Evolutionary conservation across 2,797 vertebrate species (phyloP), one percentile per base, ranked within the genome.

Genomic region (Rachycentron canadum): DNA sequence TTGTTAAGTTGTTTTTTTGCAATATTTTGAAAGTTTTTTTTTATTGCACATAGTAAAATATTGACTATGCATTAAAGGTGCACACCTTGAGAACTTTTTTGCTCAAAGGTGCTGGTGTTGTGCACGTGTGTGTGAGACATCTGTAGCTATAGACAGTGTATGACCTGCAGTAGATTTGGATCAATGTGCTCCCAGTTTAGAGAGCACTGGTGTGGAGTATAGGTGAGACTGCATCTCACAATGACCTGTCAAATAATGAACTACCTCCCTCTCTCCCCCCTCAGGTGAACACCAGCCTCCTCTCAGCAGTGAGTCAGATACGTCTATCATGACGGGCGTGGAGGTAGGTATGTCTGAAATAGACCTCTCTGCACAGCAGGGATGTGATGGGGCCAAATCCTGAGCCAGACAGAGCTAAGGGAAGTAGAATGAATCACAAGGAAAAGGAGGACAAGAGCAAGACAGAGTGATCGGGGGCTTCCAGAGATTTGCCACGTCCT

Each of bases 261-360:
- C 79, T 2, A n/a, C 57, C 7, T 47, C 45, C 63, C 1, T 75
- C 25, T 73, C 71, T 62, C 83, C n/a, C 83, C 76, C 84, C 90
- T 76, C 93, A 99, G 98, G 96, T 93, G 97, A 98, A 76, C 96
- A 96, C 82, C 97, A 97, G 85, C 95, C 95, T 53, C 95, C 96
- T 0, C 91, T 97, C 80, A 98, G 97, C 96, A 98, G 97, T 12
- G 96, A 96, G 78, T 97, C 97, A 0, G 97, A 98, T 90, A 96
- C 96, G 28, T 99, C 97, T 0, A 79, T 97, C 76, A 96, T 97
- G 77, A 93, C 95, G 94, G 96, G 96, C 0, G 92, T 96, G 91
- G 97, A 97, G 64, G 93, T 96, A 38, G 95, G 94, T 90, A 92
- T 97, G 68, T 97, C 96, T 0, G 96, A 97, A 3, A 87, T 95